phyloP scores from a whole-genome alignment of 2,113 vertebrate genomes.

The Bufo bufo region DNA sequence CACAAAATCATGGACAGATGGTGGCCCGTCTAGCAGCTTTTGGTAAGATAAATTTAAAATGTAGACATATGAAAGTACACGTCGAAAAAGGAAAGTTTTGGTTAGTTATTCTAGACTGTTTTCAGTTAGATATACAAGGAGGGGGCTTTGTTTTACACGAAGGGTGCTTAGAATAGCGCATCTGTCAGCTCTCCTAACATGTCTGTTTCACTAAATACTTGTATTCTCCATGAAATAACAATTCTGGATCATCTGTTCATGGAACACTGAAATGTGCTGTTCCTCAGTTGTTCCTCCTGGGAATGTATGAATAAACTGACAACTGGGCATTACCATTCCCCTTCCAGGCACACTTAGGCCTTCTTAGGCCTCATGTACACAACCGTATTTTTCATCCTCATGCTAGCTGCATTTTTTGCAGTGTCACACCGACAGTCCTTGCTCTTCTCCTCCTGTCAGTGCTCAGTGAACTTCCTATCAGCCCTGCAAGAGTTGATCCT shows the following conservation, averaged over 20 bases:
- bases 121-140: not conserved
- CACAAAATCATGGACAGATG: not conserved
- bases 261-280: not conserved
- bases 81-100: not conserved
- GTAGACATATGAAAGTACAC: not conserved
- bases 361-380: too few relatives aligned
- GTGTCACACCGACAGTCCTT: too few relatives aligned
- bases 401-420: too few relatives aligned
- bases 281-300: not conserved
- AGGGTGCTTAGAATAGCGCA: not conserved
- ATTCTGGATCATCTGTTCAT: not conserved
- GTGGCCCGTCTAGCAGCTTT: constrained; percentile 1
- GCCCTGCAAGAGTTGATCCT: too few relatives aligned
- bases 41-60: not conserved
- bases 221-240: not conserved
- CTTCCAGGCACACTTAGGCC: too few relatives aligned
- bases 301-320: not conserved
- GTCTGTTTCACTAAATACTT: not conserved
- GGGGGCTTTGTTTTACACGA: not conserved
- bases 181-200: not conserved
- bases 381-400: too few relatives aligned
- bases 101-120: not conserved
- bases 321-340: not conserved
- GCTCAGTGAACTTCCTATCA: too few relatives aligned
- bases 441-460: too few relatives aligned